phyloP scores from a whole-genome alignment of 2,888 invertebrate genomes.

The Cylindroiulus punctatus region DNA sequence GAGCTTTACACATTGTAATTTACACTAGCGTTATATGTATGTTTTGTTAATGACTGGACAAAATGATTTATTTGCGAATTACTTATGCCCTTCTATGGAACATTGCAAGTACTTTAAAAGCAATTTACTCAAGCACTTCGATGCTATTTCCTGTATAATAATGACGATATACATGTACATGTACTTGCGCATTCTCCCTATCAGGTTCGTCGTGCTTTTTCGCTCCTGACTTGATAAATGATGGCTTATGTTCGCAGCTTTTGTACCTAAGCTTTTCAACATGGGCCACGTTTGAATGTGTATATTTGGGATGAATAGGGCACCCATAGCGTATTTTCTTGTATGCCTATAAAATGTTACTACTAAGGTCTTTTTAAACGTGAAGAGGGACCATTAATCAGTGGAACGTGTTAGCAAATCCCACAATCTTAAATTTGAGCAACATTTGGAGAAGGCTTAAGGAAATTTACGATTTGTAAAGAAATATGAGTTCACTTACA shows the following conservation, averaged over 20 bases:
- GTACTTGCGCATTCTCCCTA: background rate
- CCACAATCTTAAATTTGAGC: constrained; percentile 38
- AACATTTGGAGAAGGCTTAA: constrained; percentile 37
- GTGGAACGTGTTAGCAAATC: constrained; percentile 42
- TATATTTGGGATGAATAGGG: constrained; percentile 36
- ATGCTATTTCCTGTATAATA: background rate
- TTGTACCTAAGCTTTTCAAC: constrained; percentile 42
- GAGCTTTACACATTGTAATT: too few species aligned
- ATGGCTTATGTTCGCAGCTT: constrained; percentile 42
- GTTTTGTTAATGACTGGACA: too few species aligned
- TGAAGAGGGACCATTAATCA: constrained; percentile 38
- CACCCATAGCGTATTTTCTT: background rate
- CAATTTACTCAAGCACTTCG: background rate
- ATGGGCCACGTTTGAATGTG: constrained; percentile 37
- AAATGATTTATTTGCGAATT: too few species aligned
- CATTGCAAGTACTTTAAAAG: background rate
- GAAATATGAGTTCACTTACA: constrained; percentile 24
- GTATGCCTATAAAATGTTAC: background rate
- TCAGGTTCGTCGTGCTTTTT: background rate
- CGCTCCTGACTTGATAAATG: constrained; percentile 34
- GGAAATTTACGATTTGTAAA: constrained; percentile 42
- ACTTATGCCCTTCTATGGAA: too few species aligned
- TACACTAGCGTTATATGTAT: too few species aligned
- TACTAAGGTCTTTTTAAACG: constrained; percentile 27
- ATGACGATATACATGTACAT: background rate